A percentile compares a stretch with the other conserved stretches of the same genome.
Conservation (phyloP, 2,797 vertebrate genomes). For the Melanotaenia trifasciata region DNA sequence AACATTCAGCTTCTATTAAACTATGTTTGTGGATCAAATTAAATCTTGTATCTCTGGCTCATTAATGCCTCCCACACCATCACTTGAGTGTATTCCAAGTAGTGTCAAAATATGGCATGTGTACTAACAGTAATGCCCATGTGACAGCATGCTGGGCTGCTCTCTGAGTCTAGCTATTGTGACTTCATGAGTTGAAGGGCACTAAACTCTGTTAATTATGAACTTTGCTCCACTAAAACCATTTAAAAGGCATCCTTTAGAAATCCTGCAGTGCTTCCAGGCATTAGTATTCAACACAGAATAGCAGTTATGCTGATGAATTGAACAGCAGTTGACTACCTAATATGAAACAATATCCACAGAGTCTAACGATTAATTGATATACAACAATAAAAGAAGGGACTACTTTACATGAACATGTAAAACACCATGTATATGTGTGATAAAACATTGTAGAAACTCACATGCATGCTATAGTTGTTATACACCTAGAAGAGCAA, state of each 20-base stretch:
- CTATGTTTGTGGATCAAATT: constrained; percentile 68
- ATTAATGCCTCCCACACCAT: constrained; percentile 76
- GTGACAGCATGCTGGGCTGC: constrained; percentile 28
- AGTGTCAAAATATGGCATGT: constrained; percentile 70
- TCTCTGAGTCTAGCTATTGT: constrained; percentile 14
- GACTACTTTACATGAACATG: background rate
- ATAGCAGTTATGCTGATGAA: background rate
- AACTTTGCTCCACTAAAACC: constrained; percentile 9
- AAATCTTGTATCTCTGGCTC: constrained; percentile 60
- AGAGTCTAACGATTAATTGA: background rate
- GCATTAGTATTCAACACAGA: constrained; percentile 9
- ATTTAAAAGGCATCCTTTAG: background rate
- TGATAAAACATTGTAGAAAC: constrained; percentile 26
- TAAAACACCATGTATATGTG: constrained; percentile 7
- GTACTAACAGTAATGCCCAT: constrained; percentile 38
- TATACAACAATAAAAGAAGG: constrained; percentile 1
- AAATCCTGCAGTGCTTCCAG: background rate
- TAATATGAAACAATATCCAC: constrained; percentile 2
- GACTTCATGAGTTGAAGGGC: constrained; percentile 8
- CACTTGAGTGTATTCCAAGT: constrained; percentile 67
- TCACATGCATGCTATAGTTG: constrained; percentile 1
- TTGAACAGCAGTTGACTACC: background rate
- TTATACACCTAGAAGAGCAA: background rate
- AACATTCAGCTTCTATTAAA: constrained; percentile 62
- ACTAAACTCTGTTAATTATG: constrained; percentile 11